Percentiles rank a stretch among this genome's conserved stretches.
Evolutionary conservation across 1,140 invertebrate species (phyloP).

Genomic region (Bombus haemorrhoidalis): DNA sequence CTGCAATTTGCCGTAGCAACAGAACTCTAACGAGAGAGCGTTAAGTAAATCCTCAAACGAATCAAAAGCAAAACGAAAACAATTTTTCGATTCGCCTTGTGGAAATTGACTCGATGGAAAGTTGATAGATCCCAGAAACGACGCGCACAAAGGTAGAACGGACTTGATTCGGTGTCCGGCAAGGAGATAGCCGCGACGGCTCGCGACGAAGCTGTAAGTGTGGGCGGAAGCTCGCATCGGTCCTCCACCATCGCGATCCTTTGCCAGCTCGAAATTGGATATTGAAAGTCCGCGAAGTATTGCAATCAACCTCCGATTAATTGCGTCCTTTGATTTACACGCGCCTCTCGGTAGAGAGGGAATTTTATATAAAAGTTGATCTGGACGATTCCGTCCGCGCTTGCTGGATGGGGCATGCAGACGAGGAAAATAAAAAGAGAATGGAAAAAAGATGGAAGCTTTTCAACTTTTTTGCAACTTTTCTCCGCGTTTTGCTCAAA

Average conservation of each 20-base stretch:
- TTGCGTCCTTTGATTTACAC: constrained; percentile 69
- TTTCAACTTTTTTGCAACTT: constrained; percentile 57
- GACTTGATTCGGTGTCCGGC: background rate
- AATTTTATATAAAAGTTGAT: constrained; percentile 63
- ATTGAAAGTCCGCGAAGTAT: constrained; percentile 67
- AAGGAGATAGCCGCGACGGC: constrained; percentile 22
- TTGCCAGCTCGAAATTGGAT: constrained; percentile 55
- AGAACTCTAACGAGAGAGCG: background rate
- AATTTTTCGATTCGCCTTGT: constrained; percentile 23
- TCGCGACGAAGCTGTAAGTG: background rate
- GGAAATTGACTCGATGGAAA: constrained; percentile 13
- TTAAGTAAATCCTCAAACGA: constrained; percentile 31
- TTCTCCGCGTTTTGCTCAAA: constrained; percentile 43
- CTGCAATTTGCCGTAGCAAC: background rate
- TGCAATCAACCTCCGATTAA: constrained; percentile 68
- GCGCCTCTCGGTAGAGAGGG: background rate
- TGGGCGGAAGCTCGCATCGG: background rate
- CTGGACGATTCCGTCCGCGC: constrained; percentile 37
- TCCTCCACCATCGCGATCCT: background rate
- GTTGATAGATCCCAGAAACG: background rate
- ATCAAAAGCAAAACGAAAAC: constrained; percentile 19
- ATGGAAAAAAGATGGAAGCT: background rate
- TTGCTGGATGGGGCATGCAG: background rate
- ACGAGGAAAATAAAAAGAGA: background rate
- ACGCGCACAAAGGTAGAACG: background rate